A percentile compares a stretch with the other conserved stretches of the same genome.
Conservation (phyloP, 2,888 invertebrate genomes). For the Poecilus cupreus region DNA sequence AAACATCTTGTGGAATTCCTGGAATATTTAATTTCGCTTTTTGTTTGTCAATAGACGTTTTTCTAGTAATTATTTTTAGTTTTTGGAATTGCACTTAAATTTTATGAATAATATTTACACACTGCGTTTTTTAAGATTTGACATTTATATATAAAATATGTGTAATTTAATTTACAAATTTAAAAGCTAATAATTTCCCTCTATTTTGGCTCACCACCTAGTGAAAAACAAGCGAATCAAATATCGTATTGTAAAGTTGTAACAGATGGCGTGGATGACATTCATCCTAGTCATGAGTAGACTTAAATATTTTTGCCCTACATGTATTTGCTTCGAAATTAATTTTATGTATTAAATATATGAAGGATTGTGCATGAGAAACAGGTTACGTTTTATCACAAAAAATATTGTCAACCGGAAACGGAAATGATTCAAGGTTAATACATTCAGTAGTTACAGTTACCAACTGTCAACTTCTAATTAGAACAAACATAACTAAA, state of each 20-base stretch:
- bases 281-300: too few relatives aligned
- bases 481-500: background rate
- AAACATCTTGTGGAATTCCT: background rate
- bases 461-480: constrained; percentile 7
- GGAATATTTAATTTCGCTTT: background rate
- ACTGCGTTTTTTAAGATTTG: background rate
- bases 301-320: too few relatives aligned
- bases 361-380: background rate
- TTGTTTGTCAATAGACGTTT: background rate
- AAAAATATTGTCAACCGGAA: constrained; percentile 20
- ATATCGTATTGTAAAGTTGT: too few relatives aligned
- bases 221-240: too few relatives aligned
- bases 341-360: too few relatives aligned
- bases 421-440: constrained; percentile 38
- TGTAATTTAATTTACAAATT: background rate
- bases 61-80: background rate
- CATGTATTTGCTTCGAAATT: too few relatives aligned
- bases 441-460: constrained; percentile 9
- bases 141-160: too few relatives aligned
- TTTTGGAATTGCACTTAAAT: background rate
- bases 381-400: background rate
- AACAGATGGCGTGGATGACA: too few relatives aligned
- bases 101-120: background rate
- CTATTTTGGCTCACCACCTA: too few relatives aligned
- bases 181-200: too few relatives aligned